These are phyloP conservation scores for Phalacrocorax aristotelis DNA, from an alignment of 2,113 vertebrate species.

Conservation along the genomic window DNA sequence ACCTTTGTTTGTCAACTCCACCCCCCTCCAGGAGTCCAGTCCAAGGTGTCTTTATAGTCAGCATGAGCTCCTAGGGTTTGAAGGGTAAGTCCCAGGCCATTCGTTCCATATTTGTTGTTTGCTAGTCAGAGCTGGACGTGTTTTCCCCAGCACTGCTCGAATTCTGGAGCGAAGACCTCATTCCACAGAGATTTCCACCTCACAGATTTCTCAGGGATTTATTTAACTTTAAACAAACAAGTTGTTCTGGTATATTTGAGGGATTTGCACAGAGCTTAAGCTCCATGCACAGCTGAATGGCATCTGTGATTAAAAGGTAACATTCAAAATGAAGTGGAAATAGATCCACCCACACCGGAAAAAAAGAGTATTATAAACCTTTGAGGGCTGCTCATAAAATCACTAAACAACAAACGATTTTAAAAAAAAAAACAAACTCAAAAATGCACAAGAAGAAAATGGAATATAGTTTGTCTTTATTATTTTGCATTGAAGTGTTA, in stretches of 20 bases:
- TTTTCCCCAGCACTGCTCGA: background rate
- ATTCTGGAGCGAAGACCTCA: background rate
- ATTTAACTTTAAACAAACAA: conserved; percentile 9
- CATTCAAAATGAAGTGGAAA: conserved; percentile 17
- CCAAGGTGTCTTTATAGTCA: background rate
- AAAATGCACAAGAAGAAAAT: background rate
- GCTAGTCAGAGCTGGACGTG: background rate
- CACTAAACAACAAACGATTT: background rate
- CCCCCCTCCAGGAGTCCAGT: background rate
- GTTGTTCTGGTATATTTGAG: background rate
- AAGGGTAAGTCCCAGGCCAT: background rate
- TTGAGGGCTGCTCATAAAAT: background rate
- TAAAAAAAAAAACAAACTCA: background rate
- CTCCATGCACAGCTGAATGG: background rate
- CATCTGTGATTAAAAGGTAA: conserved; percentile 13
- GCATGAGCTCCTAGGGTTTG: background rate
- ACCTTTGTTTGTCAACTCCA: background rate
- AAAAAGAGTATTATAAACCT: background rate
- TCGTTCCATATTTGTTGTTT: background rate
- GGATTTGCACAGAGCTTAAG: conserved; percentile 22
- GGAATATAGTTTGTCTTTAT: background rate
- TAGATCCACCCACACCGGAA: conserved; percentile 2
- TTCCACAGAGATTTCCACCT: background rate
- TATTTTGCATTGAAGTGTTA: background rate
- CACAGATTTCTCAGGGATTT: background rate